These are phyloP conservation scores for Amiota communis DNA, from an alignment of 2,888 invertebrate species.

Conservation along the genomic window DNA sequence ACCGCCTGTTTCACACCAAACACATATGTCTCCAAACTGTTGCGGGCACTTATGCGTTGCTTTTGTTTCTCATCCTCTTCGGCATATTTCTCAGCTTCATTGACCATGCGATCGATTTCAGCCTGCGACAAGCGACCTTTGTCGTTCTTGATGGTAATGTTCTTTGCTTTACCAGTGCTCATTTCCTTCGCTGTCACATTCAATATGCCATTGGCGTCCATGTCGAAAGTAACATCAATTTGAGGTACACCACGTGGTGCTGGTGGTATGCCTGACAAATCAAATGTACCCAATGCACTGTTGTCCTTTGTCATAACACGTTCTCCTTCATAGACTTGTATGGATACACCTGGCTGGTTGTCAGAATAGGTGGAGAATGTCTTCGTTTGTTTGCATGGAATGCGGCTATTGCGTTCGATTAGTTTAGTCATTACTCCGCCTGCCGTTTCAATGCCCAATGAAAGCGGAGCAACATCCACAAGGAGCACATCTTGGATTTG, in stretches of 20 bases:
- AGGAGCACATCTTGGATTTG: slow-evolving; percentile 61
- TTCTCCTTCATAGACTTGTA: slow-evolving; percentile 85
- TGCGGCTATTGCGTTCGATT: slow-evolving; percentile 81
- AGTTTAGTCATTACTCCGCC: slow-evolving; percentile 88
- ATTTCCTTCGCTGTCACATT: slow-evolving; percentile 86
- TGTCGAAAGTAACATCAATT: slow-evolving; percentile 86
- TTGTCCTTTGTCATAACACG: slow-evolving; percentile 94
- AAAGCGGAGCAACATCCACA: slow-evolving; percentile 81
- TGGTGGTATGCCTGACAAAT: slow-evolving; percentile 96
- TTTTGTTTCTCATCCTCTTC: slow-evolving; percentile 83
- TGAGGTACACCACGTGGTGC: slow-evolving; percentile 90
- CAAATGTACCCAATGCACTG: slow-evolving; percentile 95
- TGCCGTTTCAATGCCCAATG: slow-evolving; percentile 85
- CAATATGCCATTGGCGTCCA: slow-evolving; percentile 96
- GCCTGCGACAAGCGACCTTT: slow-evolving; percentile 85
- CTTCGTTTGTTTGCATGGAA: slow-evolving; percentile 82
- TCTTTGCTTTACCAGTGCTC: slow-evolving; percentile 80
- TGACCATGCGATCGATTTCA: slow-evolving; percentile 86
- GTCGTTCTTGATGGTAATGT: slow-evolving; percentile 88
- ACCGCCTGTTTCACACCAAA: slow-evolving; percentile 81
- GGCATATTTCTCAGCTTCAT: slow-evolving; percentile 82
- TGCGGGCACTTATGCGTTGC: slow-evolving; percentile 80
- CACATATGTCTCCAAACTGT: slow-evolving; percentile 81
- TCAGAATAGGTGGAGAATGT: slow-evolving; percentile 87
- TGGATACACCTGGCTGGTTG: slow-evolving; percentile 84